These are phyloP conservation scores for Albula glossodonta DNA, from an alignment of 2,113 vertebrate genomes.

Conservation along the genomic window DNA sequence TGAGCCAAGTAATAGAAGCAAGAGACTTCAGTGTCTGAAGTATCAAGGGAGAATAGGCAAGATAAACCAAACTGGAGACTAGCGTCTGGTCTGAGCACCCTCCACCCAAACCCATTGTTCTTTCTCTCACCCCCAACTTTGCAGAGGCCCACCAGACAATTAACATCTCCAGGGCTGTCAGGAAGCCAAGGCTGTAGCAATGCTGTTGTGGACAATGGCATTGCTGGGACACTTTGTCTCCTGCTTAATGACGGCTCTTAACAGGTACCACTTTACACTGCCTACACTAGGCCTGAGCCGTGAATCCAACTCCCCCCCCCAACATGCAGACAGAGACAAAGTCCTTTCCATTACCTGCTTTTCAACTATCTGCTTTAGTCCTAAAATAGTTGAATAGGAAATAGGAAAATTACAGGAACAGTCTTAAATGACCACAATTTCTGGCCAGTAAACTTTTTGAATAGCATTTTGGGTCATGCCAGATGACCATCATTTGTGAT, in stretches of 20 bases:
- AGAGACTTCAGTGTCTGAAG: not conserved
- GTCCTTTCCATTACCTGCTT: constrained; percentile 10
- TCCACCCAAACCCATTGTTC: not conserved
- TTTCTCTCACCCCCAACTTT: constrained; percentile 16
- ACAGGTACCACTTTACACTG: constrained; percentile 46
- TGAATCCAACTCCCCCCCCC: constrained; percentile 31
- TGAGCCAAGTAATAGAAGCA: not conserved
- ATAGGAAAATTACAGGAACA: not conserved
- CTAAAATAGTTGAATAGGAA: not conserved
- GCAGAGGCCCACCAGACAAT: constrained; percentile 34
- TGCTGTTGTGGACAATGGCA: constrained; percentile 41
- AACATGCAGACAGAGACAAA: not conserved
- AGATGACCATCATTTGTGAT: too few species aligned
- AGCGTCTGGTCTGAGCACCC: not conserved
- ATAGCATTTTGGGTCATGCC: too few species aligned
- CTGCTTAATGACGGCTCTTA: constrained; percentile 45
- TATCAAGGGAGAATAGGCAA: not conserved
- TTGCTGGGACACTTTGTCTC: constrained; percentile 49
- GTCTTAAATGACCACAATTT: not conserved
- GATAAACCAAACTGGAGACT: not conserved
- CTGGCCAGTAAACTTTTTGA: too few species aligned
- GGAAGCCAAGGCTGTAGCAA: constrained; percentile 33
- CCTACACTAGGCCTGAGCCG: constrained; percentile 11
- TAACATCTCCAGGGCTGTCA: constrained; percentile 39
- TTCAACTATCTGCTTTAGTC: not conserved